These are phyloP conservation scores for Otocyon megalotis DNA, from an alignment of 2,113 vertebrate species.

Conservation along the genomic window DNA sequence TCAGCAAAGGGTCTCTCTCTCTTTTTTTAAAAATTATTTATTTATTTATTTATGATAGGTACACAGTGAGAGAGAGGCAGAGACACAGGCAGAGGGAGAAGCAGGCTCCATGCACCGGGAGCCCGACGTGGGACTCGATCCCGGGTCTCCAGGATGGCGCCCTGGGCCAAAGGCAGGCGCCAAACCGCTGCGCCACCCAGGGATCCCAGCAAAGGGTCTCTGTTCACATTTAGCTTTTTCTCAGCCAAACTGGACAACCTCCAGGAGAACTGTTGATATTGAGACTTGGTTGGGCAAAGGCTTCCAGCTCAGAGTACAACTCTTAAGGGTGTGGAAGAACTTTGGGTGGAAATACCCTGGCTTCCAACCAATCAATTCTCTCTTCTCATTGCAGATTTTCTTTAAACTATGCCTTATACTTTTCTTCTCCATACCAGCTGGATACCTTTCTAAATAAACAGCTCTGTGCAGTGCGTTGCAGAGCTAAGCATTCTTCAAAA, in stretches of 20 bases:
- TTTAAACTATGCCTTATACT: conserved; percentile 64
- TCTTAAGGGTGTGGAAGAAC: conserved; percentile 35
- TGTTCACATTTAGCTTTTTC: conserved; percentile 52
- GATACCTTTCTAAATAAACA: conserved; percentile 57
- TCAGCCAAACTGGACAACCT: conserved; percentile 54
- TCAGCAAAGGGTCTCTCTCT: conserved; percentile 67
- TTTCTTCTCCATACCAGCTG: conserved; percentile 57
- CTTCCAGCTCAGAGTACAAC: conserved; percentile 53
- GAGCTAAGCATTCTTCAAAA: conserved; percentile 51
- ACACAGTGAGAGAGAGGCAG: no score
- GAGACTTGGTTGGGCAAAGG: conserved; percentile 61
- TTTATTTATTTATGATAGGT: no score
- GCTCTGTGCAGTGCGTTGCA: conserved; percentile 56
- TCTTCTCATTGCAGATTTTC: conserved; percentile 45
- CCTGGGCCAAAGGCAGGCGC: no score
- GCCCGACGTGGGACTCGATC: no score
- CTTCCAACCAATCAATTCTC: conserved; percentile 59
- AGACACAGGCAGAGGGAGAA: no score
- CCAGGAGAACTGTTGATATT: conserved; percentile 54
- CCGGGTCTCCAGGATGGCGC: no score
- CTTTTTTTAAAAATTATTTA: no score
- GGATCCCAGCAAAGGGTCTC: conserved; percentile 53
- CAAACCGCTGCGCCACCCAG: no score
- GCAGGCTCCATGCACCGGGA: no score
- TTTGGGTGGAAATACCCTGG: conserved; percentile 40